Percentiles rank a stretch among this genome's conserved stretches.
Conservation (phyloP, 2,797 vertebrate genomes). For the Peromyscus aztecus region DNA sequence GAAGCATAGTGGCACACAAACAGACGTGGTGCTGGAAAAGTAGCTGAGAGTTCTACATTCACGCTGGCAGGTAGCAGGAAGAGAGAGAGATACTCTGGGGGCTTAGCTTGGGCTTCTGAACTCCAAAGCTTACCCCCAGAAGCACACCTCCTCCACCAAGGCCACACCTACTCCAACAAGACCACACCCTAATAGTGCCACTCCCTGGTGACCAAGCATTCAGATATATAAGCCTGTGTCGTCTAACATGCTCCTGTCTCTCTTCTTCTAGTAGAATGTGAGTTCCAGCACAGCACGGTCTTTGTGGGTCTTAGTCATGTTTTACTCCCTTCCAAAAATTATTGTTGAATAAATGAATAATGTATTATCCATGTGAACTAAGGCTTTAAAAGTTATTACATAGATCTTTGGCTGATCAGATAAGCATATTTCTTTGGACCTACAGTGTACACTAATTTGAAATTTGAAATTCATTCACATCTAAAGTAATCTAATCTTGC, state of each 20-base stretch:
- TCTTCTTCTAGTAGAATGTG: not conserved
- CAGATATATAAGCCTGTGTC: not conserved
- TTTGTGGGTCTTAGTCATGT: slow-evolving; percentile 7
- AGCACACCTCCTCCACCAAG: not conserved
- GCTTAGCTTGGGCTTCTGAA: not conserved
- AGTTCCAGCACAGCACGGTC: not conserved
- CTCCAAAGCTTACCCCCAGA: not conserved
- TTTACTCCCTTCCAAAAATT: slow-evolving; percentile 25
- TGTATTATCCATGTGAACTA: slow-evolving; percentile 18
- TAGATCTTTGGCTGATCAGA: slow-evolving; percentile 13
- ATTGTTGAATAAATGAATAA: slow-evolving; percentile 19
- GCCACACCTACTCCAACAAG: not conserved
- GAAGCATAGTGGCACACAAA: not conserved
- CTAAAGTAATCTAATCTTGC: slow-evolving; percentile 29
- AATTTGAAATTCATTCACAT: not conserved
- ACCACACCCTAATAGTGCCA: not conserved
- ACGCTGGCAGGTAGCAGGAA: not conserved
- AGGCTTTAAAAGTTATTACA: slow-evolving; percentile 9
- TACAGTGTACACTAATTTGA: not conserved
- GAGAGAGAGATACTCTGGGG: not conserved
- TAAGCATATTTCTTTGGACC: not conserved
- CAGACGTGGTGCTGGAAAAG: not conserved
- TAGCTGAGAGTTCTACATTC: not conserved
- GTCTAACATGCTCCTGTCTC: not conserved
- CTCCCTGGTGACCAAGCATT: not conserved